Evolutionary conservation across 1,140 invertebrate genomes (phyloP).

Genomic region (Aphaenogaster floridana): DNA sequence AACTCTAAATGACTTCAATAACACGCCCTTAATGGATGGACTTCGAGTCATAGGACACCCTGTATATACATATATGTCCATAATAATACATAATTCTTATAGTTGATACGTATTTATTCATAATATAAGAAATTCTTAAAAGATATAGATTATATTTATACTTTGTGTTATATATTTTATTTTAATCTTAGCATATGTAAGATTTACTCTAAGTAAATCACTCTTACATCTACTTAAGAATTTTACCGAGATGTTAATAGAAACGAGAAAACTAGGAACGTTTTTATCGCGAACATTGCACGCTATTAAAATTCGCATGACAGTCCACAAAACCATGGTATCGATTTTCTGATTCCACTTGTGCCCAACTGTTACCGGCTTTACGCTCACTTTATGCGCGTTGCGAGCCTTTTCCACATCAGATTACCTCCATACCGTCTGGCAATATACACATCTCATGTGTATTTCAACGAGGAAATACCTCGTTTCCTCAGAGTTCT

Average conservation of each 20-base stretch:
- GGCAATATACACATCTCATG: slow-evolving; percentile 46
- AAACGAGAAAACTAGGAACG: not conserved
- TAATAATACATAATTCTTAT: not conserved
- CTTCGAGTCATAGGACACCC: too few species aligned
- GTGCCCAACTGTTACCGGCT: slow-evolving; percentile 49
- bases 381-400: slow-evolving; percentile 47
- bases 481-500: slow-evolving; percentile 19
- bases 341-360: slow-evolving; percentile 58
- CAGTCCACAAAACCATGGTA: slow-evolving; percentile 46
- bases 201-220: not conserved
- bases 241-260: not conserved
- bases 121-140: not conserved
- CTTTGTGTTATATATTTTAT: not conserved
- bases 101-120: not conserved
- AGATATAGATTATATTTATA: not conserved
- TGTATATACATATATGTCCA: not conserved
- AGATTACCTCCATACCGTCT: slow-evolving; percentile 38
- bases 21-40: too few species aligned
- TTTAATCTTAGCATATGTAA: not conserved
- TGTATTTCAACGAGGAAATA: slow-evolving; percentile 46
- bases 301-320: slow-evolving; percentile 46
- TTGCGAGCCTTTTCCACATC: slow-evolving; percentile 44
- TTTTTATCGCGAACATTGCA: slow-evolving; percentile 16
- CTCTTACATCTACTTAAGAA: not conserved
- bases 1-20: too few species aligned